Evolutionary conservation across 2,888 invertebrate species (phyloP), one percentile per base, ranked within the genome.

Genomic region (Melinopterus prodromus): DNA sequence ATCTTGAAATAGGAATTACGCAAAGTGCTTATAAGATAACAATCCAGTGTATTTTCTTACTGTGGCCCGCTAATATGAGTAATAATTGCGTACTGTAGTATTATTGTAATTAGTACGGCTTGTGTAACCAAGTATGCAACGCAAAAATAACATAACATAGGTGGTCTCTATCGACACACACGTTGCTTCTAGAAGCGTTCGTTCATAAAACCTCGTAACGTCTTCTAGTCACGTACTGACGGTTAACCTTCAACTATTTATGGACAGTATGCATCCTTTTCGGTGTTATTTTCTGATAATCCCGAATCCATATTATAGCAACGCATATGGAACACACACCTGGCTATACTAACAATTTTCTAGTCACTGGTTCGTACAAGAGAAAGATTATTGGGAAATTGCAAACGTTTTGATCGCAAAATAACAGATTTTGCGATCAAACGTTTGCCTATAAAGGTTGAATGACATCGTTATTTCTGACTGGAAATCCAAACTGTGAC

Each of bases 221-320:
- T 6, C 9, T 1, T 12, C 53, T 3, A 53, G 53, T 53, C 53
- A 53, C 53, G 53, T 53, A 53, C 53, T 7, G 12, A 53, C 53
- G 12, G 1, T 26, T 53, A 53, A 53, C 53, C 53, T 53, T 53
- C 7, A 53, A 4, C 53, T 2, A 9, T 7, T 6, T 53, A 53
- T 53, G 53, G 53, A 53, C 53, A 53, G 53, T 12, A 53, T 53
- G 53, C 7, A 53, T 53, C 53, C 53, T 53, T 53, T 53, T 53
- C 53, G 53, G 53, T 53, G 26, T 53, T 53, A 53, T 53, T 53
- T 53, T 69, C 12, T 70, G 77, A 77, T 77, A 77, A 77, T 70
- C 53, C 53, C 53, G 12, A 53, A 53, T 4, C 53, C 9, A 53
- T 53, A 53, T 9, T 53, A 53, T 12, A 12, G 1, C 53, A 12